phyloP scores from a whole-genome alignment of 2,888 invertebrate genomes.

The Scaeva pyrastri region DNA sequence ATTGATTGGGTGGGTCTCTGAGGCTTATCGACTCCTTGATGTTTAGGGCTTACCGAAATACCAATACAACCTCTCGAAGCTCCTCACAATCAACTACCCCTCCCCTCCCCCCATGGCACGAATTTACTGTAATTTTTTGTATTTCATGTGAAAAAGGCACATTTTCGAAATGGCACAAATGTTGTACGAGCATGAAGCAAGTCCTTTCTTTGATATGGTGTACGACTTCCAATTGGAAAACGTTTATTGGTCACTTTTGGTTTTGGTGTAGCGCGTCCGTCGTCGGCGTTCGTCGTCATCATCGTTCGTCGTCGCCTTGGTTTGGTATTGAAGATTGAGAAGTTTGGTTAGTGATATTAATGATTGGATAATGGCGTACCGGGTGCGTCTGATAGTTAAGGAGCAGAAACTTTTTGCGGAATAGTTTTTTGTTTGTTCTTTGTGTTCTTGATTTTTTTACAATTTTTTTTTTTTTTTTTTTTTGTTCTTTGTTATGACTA shows the following conservation, averaged over 20 bases:
- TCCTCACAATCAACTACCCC: neutral
- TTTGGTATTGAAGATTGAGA: conserved; percentile 27
- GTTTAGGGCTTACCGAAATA: conserved; percentile 48
- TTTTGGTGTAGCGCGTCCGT: conserved; percentile 24
- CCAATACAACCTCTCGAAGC: conserved; percentile 11
- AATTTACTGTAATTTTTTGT: neutral
- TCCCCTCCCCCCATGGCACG: too few species aligned
- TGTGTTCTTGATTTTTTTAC: neutral
- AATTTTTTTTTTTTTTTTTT: neutral
- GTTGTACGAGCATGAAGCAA: neutral
- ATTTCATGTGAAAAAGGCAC: neutral
- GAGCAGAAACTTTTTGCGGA: conserved; percentile 27
- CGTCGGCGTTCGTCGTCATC: too few species aligned
- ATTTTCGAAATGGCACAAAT: conserved; percentile 47
- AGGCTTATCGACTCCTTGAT: conserved; percentile 59
- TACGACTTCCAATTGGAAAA: conserved; percentile 36
- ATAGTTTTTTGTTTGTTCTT: conserved; percentile 32
- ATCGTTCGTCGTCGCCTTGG: too few species aligned
- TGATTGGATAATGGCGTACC: conserved; percentile 48
- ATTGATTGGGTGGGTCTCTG: conserved; percentile 65
- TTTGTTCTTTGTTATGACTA: conserved; percentile 36
- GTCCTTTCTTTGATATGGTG: conserved; percentile 35
- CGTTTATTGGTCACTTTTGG: conserved; percentile 64
- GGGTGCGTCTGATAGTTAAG: conserved; percentile 48
- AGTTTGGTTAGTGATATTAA: conserved; percentile 60